These are phyloP conservation scores for Cherax quadricarinatus DNA, from an alignment of 1,140 invertebrate species.

Conservation along the genomic window DNA sequence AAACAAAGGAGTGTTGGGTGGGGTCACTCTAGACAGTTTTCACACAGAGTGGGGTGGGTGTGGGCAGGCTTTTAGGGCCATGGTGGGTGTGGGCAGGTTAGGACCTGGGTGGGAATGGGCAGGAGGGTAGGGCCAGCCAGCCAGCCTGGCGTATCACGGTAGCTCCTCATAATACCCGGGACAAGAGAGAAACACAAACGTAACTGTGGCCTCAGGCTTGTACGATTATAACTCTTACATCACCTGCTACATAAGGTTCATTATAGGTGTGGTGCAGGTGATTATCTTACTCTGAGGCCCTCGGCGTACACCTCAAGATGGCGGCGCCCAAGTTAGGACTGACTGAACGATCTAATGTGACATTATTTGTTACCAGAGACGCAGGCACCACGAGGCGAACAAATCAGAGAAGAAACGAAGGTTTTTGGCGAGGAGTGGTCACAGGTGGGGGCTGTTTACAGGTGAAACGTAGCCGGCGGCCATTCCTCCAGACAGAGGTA, in stretches of 20 bases:
- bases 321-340: slow-evolving; percentile 4
- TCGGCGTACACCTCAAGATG: slow-evolving; percentile 46
- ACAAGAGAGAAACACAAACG: slow-evolving; percentile 43
- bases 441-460: slow-evolving; percentile 62
- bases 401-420: background rate
- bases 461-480: slow-evolving; percentile 53
- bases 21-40: slow-evolving; percentile 11
- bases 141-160: slow-evolving; percentile 35
- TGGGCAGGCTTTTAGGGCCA: background rate
- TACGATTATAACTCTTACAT: background rate
- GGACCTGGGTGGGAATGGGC: no score
- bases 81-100: background rate
- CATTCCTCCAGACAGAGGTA: slow-evolving; percentile 37
- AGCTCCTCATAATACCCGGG: slow-evolving; percentile 56
- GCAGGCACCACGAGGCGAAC: background rate
- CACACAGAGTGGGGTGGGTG: background rate
- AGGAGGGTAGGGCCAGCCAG: background rate
- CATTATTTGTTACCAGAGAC: background rate
- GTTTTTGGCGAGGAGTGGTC: background rate
- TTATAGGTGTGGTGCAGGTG: background rate
- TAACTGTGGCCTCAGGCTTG: background rate
- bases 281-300: slow-evolving; percentile 16
- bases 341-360: slow-evolving; percentile 8
- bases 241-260: background rate
- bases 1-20: slow-evolving; percentile 13